Percentiles rank a stretch among this genome's conserved stretches.
Evolutionary conservation across 2,888 invertebrate species (phyloP).

Genomic region (Drosophila pegasa): DNA sequence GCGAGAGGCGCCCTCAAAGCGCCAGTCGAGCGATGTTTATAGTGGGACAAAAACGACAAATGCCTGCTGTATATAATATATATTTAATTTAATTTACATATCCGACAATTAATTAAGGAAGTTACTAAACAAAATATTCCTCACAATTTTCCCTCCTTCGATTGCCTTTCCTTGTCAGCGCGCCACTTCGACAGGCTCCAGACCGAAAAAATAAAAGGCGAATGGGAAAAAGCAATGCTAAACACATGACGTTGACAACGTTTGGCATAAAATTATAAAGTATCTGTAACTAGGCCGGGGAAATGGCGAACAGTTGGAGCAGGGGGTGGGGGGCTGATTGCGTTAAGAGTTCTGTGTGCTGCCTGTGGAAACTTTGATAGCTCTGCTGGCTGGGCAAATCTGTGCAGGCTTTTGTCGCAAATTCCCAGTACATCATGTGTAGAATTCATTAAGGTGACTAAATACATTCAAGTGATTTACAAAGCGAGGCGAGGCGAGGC

Average conservation of each 20-base stretch:
- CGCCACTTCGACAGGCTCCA: slow-evolving; percentile 27
- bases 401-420: slow-evolving; percentile 77
- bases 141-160: slow-evolving; percentile 27
- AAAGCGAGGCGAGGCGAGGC: background rate
- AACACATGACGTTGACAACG: slow-evolving; percentile 59
- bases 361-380: slow-evolving; percentile 65
- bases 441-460: slow-evolving; percentile 81
- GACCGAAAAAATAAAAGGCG: slow-evolving; percentile 12
- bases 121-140: background rate
- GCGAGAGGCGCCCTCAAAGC: background rate
- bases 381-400: slow-evolving; percentile 64
- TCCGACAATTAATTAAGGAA: background rate
- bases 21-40: background rate
- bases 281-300: slow-evolving; percentile 53
- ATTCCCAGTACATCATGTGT: slow-evolving; percentile 78
- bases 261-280: slow-evolving; percentile 74
- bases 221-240: slow-evolving; percentile 31
- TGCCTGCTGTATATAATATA: background rate
- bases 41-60: background rate
- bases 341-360: slow-evolving; percentile 26
- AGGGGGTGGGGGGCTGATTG: slow-evolving; percentile 15
- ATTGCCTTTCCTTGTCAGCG: slow-evolving; percentile 21
- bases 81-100: background rate
- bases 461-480: slow-evolving; percentile 67
- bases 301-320: slow-evolving; percentile 15